Evolutionary conservation across 1,140 invertebrate genomes (phyloP), one percentile per base, ranked within the genome.

Genomic region (Hyphantria cunea): DNA sequence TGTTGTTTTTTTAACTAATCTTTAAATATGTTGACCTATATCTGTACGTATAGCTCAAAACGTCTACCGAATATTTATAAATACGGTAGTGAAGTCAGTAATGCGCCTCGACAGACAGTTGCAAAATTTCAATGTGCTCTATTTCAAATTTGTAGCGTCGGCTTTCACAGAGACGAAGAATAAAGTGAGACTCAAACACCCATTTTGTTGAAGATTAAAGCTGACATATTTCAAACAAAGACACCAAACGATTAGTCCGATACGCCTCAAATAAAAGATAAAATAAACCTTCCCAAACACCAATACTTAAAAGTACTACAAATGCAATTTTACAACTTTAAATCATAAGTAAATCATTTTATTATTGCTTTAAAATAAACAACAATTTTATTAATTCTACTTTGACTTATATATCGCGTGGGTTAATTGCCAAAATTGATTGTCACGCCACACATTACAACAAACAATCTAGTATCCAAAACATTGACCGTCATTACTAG

Each of bases 41-140:
- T 25, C 72, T 84, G 78, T 77, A 74, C 74, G 72, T 64, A 74
- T 74, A 72, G 75, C 74, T 79, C 70, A 81, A 85, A 79, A 80
- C 78, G 78, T 80, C 77, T 70, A 63, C 66, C 62, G 80, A 87
- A 84, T 86, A 88, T 88, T 88, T 87, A 87, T 88, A 88, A 87
- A 90, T 87, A 90, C 79, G 76, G 79, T 77, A 84, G 82, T 79
- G 67, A 72, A 86, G 72, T 78, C 78, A 58, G 85, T 88, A 87
- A 90, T 84, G 79, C 78, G 77, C 66, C 69, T 66, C 76, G 82
- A 86, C 83, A 88, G 84, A 81, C 86, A 90, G 84, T 87, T 89
- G 86, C 86, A 86, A 89, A 86, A 89, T 90, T 86, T 89, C 86
- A 90, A 85, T 84, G 79, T 82, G 87, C 70, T 87, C 87, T 79